phyloP scores from a whole-genome alignment of 2,113 vertebrate genomes.

The Brachyistius frenatus region DNA sequence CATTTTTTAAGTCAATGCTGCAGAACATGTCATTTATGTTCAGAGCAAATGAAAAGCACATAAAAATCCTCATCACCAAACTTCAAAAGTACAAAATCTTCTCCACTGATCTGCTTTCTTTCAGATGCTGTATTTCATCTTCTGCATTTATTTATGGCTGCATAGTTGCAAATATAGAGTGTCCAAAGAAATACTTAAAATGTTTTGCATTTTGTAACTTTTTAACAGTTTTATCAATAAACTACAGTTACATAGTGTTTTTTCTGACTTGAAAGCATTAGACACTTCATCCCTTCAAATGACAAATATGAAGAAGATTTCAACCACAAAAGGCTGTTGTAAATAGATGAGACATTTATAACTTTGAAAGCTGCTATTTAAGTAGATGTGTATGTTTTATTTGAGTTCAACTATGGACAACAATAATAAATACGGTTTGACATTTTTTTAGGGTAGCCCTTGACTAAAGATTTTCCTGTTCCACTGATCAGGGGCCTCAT shows the following conservation, averaged over 20 bases:
- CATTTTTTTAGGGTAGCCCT: too few relatives aligned
- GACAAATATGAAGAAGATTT: neutral
- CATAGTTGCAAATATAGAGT: too few relatives aligned
- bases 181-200: too few relatives aligned
- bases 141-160: too few relatives aligned
- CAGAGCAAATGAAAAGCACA: neutral
- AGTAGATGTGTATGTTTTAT: neutral
- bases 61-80: neutral
- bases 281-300: neutral
- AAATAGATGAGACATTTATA: neutral
- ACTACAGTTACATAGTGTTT: neutral
- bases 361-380: neutral
- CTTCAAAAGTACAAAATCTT: slow-evolving; percentile 3
- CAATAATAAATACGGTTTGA: neutral
- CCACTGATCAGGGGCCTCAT: too few relatives aligned
- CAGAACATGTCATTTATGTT: neutral
- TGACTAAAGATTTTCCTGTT: too few relatives aligned
- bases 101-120: neutral
- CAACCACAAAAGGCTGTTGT: neutral
- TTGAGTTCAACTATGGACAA: neutral
- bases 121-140: too few relatives aligned
- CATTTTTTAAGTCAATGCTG: neutral
- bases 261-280: neutral
- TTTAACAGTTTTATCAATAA: neutral
- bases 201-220: too few relatives aligned